phyloP scores from a whole-genome alignment of 2,113 vertebrate species.

The Columbina picui region DNA sequence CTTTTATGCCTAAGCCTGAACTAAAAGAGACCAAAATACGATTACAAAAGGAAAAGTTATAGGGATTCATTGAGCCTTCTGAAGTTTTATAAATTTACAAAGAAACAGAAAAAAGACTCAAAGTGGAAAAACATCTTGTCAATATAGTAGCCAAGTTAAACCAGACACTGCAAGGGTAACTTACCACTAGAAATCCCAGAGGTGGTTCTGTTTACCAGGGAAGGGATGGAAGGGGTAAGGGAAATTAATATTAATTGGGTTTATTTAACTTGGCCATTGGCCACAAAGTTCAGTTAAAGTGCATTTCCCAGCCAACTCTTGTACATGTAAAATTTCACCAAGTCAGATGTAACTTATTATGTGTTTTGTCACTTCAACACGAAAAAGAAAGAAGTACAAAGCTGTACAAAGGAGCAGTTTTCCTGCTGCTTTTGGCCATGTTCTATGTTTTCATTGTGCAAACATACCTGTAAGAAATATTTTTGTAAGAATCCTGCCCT shows the following conservation, averaged over 20 bases:
- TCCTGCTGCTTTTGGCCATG: slow-evolving; percentile 11
- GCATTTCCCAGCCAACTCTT: slow-evolving; percentile 57
- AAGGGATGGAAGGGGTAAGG: slow-evolving; percentile 68
- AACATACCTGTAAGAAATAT: slow-evolving; percentile 3
- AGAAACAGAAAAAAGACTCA: not conserved
- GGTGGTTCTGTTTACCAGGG: slow-evolving; percentile 75
- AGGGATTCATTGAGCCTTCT: not conserved
- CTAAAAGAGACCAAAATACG: not conserved
- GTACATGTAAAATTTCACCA: slow-evolving; percentile 57
- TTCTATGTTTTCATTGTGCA: slow-evolving; percentile 14
- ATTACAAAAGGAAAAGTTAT: not conserved
- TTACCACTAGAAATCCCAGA: slow-evolving; percentile 69
- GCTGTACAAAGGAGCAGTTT: not conserved
- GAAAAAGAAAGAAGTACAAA: not conserved
- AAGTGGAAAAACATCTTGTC: slow-evolving; percentile 39
- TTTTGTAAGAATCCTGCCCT: not conserved
- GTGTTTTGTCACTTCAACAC: slow-evolving; percentile 45
- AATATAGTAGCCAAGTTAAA: slow-evolving; percentile 63
- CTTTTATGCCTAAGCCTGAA: slow-evolving; percentile 22
- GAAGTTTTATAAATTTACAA: not conserved
- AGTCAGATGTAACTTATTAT: slow-evolving; percentile 60
- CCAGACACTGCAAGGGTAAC: slow-evolving; percentile 40
- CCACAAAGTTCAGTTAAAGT: slow-evolving; percentile 79
- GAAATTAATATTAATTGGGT: slow-evolving; percentile 81
- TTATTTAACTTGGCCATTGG: slow-evolving; percentile 77